A percentile compares a stretch with the other conserved stretches of the same genome.
Conservation (phyloP, 92 coral and sea anemone genomes). For the Zoanthus solanderi region DNA sequence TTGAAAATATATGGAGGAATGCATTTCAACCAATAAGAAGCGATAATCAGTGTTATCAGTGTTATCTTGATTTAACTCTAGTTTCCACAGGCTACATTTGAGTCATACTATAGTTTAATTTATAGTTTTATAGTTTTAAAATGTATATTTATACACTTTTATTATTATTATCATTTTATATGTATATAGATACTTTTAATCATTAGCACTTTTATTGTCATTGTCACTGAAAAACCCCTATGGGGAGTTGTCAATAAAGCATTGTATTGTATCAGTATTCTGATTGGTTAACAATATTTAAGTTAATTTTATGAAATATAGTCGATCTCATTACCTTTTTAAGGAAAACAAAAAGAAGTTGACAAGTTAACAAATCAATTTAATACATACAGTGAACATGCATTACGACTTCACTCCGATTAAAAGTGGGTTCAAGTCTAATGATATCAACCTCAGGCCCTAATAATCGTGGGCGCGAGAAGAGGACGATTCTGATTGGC, state of each 20-base stretch:
- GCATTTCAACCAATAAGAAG: neutral
- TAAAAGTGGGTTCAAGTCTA: neutral
- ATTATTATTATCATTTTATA: no score
- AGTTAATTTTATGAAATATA: slow-evolving; percentile 1
- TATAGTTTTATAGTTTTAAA: no score
- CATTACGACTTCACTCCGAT: neutral
- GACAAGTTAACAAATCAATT: neutral
- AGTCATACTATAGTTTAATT: no score
- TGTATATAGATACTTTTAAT: no score
- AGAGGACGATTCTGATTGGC: neutral
- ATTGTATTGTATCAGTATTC: neutral
- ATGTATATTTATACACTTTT: no score
- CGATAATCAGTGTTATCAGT: neutral
- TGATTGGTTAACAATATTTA: neutral
- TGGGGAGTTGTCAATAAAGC: no score
- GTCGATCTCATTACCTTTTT: slow-evolving; percentile 1
- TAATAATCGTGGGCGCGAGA: neutral
- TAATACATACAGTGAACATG: neutral
- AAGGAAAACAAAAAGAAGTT: neutral
- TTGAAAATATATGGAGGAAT: slow-evolving; percentile 2
- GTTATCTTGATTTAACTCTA: no score
- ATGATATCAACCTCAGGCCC: neutral
- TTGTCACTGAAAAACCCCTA: no score
- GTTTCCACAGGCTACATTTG: no score
- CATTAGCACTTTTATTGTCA: no score